phyloP scores from a whole-genome alignment of 2,113 vertebrate genomes.

The Scopus umbretta region DNA sequence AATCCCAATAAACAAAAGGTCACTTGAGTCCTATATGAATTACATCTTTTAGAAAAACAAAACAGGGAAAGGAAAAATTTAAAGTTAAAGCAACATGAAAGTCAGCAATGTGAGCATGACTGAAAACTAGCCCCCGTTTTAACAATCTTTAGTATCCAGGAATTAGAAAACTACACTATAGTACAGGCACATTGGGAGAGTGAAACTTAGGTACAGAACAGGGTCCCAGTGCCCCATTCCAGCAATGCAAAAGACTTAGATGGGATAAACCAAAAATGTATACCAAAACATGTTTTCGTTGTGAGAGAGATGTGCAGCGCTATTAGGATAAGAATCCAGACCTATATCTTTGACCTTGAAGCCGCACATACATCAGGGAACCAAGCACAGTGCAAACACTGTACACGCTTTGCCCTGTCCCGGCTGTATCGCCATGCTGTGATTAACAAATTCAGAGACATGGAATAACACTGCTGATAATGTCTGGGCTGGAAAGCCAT shows the following conservation, averaged over 20 bases:
- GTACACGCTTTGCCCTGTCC: not conserved
- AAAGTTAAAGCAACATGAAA: not conserved
- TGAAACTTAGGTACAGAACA: not conserved
- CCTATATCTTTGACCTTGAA: not conserved
- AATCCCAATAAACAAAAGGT: not conserved
- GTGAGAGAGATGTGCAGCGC: not conserved
- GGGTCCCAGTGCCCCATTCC: not conserved
- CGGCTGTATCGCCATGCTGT: not conserved
- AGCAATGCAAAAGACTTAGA: not conserved
- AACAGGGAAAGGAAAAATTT: not conserved
- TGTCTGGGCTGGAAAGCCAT: not conserved
- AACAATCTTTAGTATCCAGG: not conserved
- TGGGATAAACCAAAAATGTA: not conserved
- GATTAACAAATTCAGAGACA: not conserved
- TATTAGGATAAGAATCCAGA: not conserved
- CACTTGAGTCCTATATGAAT: not conserved
- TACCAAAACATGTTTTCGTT: not conserved
- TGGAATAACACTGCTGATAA: not conserved
- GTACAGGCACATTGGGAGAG: not conserved
- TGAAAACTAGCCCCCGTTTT: not conserved
- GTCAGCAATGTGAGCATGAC: not conserved
- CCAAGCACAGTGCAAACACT: not conserved
- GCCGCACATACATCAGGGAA: not conserved
- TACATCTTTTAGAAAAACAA: slow-evolving; percentile 1
- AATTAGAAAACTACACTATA: not conserved